Percentiles rank a stretch among this genome's conserved stretches.
Evolutionary conservation across 2,888 invertebrate species (phyloP).

Genomic region (Willowsia nigromaculata): DNA sequence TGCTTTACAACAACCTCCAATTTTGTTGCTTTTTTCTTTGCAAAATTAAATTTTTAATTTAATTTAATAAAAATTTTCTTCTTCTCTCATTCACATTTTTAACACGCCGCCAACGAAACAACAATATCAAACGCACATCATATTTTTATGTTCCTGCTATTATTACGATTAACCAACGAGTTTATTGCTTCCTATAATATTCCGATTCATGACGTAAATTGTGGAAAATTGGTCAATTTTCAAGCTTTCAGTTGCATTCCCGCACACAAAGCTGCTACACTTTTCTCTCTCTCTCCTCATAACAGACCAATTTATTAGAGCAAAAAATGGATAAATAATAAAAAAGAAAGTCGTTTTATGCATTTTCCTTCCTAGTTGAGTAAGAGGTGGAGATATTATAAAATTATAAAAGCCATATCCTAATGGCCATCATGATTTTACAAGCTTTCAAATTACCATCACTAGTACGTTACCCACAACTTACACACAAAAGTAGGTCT

Average conservation of each 20-base stretch:
- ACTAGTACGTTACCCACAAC: no score
- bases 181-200: conserved; percentile 1
- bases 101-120: neutral
- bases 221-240: conserved; percentile 13
- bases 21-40: no score
- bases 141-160: neutral
- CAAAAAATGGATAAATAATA: neutral
- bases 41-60: no score
- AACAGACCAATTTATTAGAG: neutral
- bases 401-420: neutral
- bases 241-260: neutral
- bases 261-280: neutral
- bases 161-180: neutral
- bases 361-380: neutral
- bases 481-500: no score
- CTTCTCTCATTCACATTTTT: neutral
- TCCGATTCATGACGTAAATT: neutral
- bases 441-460: neutral
- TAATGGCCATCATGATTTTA: conserved; percentile 8
- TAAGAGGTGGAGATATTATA: neutral
- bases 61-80: no score
- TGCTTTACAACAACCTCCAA: no score
- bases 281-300: neutral
- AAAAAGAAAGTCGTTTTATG: neutral
- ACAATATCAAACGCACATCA: neutral